Evolutionary conservation across 2,888 invertebrate genomes (phyloP).

Genomic region (Chrysodeixis includens): DNA sequence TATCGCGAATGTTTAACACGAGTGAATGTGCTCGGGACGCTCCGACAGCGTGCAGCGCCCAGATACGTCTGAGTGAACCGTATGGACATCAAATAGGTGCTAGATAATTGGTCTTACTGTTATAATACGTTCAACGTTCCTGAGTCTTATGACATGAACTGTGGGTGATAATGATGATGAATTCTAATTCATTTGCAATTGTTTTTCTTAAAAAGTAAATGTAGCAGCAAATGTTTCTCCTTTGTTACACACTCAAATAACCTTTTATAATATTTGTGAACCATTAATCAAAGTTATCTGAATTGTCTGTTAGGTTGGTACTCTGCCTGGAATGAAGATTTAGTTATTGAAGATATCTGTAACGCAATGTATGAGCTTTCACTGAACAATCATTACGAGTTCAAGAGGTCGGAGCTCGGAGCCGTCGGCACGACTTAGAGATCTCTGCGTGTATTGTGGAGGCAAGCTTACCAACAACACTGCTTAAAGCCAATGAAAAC

Average conservation of each 20-base stretch:
- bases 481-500: background rate
- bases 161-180: too few relatives aligned
- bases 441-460: background rate
- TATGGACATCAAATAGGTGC: too few relatives aligned
- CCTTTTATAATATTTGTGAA: background rate
- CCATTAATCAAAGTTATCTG: background rate
- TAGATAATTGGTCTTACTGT: too few relatives aligned
- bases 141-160: too few relatives aligned
- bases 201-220: too few relatives aligned
- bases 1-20: slow-evolving; percentile 21
- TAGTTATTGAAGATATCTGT: background rate
- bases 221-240: background rate
- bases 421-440: slow-evolving; percentile 3
- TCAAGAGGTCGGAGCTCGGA: background rate
- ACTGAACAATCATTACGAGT: slow-evolving; percentile 1
- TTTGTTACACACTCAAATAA: background rate
- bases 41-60: background rate
- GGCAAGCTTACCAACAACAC: background rate
- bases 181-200: too few relatives aligned
- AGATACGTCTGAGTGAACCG: background rate
- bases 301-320: background rate
- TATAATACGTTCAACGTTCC: too few relatives aligned
- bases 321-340: background rate
- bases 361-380: background rate
- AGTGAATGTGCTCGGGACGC: background rate